Conservation (phyloP, 2,797 vertebrate genomes). For the Argyrosomus regius region DNA sequence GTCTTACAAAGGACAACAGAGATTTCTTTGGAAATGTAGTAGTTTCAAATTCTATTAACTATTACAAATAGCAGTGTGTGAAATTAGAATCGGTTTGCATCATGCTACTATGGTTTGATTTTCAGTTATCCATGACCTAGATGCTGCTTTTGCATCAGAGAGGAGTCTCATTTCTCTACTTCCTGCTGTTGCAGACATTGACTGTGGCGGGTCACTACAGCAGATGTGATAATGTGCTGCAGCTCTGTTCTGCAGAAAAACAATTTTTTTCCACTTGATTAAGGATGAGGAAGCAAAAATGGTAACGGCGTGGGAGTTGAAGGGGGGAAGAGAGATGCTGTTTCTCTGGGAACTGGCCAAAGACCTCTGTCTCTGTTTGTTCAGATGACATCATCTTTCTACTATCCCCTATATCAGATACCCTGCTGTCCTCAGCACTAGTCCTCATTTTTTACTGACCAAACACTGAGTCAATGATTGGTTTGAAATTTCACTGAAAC, state of each 20-base stretch:
- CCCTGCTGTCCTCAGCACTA: conserved; percentile 75
- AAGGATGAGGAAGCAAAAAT: conserved; percentile 78
- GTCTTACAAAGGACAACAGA: conserved; percentile 60
- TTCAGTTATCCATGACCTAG: conserved; percentile 6
- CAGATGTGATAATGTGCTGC: conserved; percentile 79
- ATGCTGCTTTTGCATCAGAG: conserved; percentile 9
- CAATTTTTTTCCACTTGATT: conserved; percentile 73
- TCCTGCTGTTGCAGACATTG: conserved; percentile 26
- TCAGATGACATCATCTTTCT: conserved; percentile 86
- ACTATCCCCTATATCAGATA: conserved; percentile 84
- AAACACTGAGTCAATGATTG: conserved; percentile 70
- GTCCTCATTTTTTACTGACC: conserved; percentile 67
- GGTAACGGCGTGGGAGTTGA: conserved; percentile 58
- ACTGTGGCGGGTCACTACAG: conserved; percentile 48
- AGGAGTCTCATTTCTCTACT: conserved; percentile 13
- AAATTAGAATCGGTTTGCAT: conserved; percentile 49
- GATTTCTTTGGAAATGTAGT: conserved; percentile 34
- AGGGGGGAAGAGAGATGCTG: conserved; percentile 55
- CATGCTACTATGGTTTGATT: conserved; percentile 25
- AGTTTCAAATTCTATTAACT: conserved; percentile 22
- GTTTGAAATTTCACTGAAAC: conserved; percentile 64
- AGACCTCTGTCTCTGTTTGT: conserved; percentile 84
- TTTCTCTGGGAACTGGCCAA: conserved; percentile 73
- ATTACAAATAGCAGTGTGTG: conserved; percentile 39
- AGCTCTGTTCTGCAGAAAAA: conserved; percentile 71